Conservation (phyloP, 2,797 vertebrate genomes). For the Setipinna tenuifilis region DNA sequence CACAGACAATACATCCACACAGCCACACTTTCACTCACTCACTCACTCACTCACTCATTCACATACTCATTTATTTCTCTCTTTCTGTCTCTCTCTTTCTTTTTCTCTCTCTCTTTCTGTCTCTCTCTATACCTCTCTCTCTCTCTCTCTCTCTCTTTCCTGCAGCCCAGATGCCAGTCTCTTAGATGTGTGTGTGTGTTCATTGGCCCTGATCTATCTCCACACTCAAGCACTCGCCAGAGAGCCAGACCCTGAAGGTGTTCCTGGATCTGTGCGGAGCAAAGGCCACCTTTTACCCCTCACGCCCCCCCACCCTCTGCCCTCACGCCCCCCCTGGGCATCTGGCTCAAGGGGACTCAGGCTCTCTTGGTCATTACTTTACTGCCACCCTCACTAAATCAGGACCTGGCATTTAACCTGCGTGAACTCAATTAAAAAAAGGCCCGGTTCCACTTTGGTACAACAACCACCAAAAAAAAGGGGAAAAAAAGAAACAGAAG, state of each 20-base stretch:
- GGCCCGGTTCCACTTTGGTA: background rate
- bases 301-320: too few species aligned
- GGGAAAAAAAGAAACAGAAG: constrained; percentile 18
- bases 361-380: constrained; percentile 21
- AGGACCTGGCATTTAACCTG: constrained; percentile 32
- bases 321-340: too few species aligned
- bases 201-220: background rate
- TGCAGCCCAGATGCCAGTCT: too few species aligned
- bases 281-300: constrained; percentile 11
- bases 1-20: constrained; percentile 4
- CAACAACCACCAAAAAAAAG: background rate
- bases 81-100: too few species aligned
- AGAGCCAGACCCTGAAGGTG: constrained; percentile 15
- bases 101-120: too few species aligned
- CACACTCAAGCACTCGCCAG: background rate
- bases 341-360: too few species aligned
- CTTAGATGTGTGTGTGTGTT: too few species aligned
- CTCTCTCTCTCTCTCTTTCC: too few species aligned
- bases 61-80: too few species aligned
- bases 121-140: too few species aligned
- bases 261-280: background rate
- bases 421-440: constrained; percentile 32
- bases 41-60: background rate
- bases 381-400: constrained; percentile 34
- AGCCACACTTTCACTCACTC: constrained; percentile 10